Conservation (phyloP, 2,797 vertebrate species). For the Natrix natrix region DNA sequence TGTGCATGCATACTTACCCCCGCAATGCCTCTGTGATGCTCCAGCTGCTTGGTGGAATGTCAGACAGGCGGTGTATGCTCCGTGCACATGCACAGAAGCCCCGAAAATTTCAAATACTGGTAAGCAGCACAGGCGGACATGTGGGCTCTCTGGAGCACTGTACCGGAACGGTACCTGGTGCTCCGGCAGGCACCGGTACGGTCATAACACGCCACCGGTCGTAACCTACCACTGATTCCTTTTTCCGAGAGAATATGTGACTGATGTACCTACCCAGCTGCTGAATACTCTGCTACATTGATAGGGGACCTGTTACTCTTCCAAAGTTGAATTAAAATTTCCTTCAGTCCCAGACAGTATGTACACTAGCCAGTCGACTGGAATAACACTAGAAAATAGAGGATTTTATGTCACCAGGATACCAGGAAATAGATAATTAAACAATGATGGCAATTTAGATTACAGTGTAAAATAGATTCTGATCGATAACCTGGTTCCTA, state of each 20-base stretch:
- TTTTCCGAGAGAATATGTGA: not conserved
- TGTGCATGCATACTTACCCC: too few relatives aligned
- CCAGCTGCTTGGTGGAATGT: too few relatives aligned
- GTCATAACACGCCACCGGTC: too few relatives aligned
- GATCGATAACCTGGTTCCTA: not conserved
- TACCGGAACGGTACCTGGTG: too few relatives aligned
- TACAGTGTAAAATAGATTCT: slow-evolving; percentile 9
- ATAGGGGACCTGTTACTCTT: not conserved
- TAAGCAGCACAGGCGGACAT: too few relatives aligned
- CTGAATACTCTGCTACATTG: not conserved
- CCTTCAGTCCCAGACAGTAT: not conserved
- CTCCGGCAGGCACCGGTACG: too few relatives aligned
- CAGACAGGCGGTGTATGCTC: too few relatives aligned
- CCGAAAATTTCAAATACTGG: too few relatives aligned
- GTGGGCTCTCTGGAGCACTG: too few relatives aligned
- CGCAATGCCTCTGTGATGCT: too few relatives aligned
- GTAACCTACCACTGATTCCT: too few relatives aligned
- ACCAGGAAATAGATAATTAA: not conserved
- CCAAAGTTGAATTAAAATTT: not conserved
- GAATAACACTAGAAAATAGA: not conserved
- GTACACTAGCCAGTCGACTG: not conserved
- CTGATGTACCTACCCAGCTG: not conserved
- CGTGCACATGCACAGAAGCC: too few relatives aligned
- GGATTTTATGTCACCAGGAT: not conserved
- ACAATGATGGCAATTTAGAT: not conserved